Base-by-base conservation (phyloP, 1,140 invertebrate genomes). In the Riptortus pedestris region DNA sequence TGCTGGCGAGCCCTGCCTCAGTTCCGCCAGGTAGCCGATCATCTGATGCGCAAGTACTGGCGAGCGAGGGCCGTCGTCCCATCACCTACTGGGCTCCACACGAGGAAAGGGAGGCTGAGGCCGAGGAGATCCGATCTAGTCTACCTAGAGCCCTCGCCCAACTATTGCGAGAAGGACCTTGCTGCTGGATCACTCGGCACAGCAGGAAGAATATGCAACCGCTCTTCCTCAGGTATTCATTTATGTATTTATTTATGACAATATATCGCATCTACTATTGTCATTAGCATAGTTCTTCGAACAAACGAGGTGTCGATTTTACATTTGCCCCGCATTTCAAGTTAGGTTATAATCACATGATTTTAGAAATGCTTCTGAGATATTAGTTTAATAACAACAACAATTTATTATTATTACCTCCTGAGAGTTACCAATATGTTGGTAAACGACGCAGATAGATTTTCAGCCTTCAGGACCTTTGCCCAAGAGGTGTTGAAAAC, bases 1-100 rank as follows among this genome's bases (percentile, higher is more conserved):
- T 98, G 95, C 75, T 98, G 94, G 94, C 83, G 85, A 72, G 90
- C 88, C 22, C 78, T 95, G 72, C 88, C 90, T 22, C 83, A 85
- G 26, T 96, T 96, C 79, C 80, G 85, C 60, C 79, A 83, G 70
- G 85, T 96, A 47, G 92, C 91, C 26, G 85, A 90, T 68, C 84
- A 83, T 62, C 79, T 96, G 27, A 85, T 90, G 79, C 83, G 83
- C 65, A 88, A 88, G 72, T 94, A 94, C 77, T 83, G 86, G 70
- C 81, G 84, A 67, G 91, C 91, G 48, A 84, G 84, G 70, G 81
- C 83, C 60, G 88, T 92, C 67, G 79, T 26, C 7, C 18, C 26
- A 11, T 20, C 18, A 20, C 33, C 14, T n/a, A 2, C 11, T 16
- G 26, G 43, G n/a, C 38, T 61, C 20, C 24, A 31, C 27, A 55